Conservation (phyloP, 2,113 vertebrate species). For the Ailurus styani region DNA sequence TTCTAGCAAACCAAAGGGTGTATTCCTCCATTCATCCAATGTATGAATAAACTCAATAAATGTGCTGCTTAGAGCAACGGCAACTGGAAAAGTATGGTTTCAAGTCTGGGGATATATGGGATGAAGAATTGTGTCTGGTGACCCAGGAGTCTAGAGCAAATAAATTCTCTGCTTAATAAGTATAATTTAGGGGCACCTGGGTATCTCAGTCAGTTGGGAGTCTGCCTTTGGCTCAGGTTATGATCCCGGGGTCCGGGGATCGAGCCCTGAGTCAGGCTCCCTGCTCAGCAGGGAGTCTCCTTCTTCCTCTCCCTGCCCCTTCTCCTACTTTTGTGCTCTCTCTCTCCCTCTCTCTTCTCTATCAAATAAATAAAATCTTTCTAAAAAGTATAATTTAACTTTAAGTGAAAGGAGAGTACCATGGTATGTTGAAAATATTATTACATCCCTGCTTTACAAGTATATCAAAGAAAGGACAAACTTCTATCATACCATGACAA, state of each 20-base stretch:
- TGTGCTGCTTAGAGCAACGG: background rate
- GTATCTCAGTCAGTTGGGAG: too few relatives aligned
- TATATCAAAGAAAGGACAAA: background rate
- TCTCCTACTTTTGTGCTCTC: too few relatives aligned
- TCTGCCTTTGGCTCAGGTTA: too few relatives aligned
- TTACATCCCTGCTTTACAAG: background rate
- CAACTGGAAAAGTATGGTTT: background rate
- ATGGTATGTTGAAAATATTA: background rate
- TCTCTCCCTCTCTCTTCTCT: too few relatives aligned
- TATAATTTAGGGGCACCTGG: background rate
- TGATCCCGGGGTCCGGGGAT: too few relatives aligned
- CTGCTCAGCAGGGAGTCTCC: too few relatives aligned
- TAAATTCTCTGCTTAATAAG: background rate
- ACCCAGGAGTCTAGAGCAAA: background rate
- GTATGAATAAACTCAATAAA: background rate
- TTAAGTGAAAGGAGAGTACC: background rate
- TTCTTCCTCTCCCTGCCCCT: too few relatives aligned
- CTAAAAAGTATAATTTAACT: background rate
- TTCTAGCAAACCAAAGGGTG: background rate
- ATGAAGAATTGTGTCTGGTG: background rate
- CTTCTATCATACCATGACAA: background rate
- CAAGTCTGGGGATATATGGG: too few relatives aligned
- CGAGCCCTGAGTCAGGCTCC: too few relatives aligned
- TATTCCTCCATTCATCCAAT: background rate
- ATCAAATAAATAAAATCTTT: too few relatives aligned